Evolutionary conservation across 2,113 vertebrate genomes (phyloP).

Genomic region (Centropus unirufus): DNA sequence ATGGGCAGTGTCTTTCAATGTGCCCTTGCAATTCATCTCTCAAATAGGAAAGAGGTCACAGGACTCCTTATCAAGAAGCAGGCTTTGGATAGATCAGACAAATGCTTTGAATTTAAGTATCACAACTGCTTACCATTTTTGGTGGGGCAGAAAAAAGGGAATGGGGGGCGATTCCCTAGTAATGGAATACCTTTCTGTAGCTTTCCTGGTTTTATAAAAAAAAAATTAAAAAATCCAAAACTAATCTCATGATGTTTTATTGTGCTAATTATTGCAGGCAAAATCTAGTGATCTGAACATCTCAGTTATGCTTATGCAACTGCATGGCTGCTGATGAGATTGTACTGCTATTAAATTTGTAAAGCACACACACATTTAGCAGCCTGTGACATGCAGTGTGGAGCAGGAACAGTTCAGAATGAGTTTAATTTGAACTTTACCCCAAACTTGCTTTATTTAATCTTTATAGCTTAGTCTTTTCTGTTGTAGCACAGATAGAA

Average conservation of each 20-base stretch:
- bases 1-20: accelerated
- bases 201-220: neutral
- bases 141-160: accelerated
- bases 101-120: neutral
- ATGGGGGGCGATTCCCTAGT: neutral
- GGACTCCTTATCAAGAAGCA: neutral
- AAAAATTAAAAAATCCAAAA: no score
- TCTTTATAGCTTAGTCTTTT: neutral
- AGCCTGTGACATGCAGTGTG: neutral
- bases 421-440: neutral
- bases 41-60: neutral
- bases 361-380: neutral
- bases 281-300: neutral
- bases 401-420: neutral
- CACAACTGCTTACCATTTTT: neutral
- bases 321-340: neutral
- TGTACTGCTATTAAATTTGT: neutral
- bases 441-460: neutral
- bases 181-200: neutral
- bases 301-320: neutral
- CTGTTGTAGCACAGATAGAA: neutral
- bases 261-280: neutral
- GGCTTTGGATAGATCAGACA: neutral
- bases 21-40: neutral
- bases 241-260: neutral